phyloP scores from a whole-genome alignment of 1,140 invertebrate genomes.

The Popillia japonica region DNA sequence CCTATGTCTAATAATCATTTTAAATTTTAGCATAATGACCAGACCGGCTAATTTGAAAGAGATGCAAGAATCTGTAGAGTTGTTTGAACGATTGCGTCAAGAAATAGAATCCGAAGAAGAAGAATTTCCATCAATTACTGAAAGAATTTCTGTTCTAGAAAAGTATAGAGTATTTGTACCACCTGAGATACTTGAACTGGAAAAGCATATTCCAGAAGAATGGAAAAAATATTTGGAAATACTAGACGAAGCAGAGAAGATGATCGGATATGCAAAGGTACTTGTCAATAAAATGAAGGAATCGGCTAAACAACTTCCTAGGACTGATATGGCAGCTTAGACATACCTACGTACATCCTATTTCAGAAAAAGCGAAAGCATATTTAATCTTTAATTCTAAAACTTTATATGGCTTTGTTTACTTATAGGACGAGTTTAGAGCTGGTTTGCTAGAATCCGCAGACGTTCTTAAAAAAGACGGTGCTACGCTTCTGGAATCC shows the following conservation, averaged over 20 bases:
- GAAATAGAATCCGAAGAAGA: conserved; percentile 70
- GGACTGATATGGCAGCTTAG: neutral
- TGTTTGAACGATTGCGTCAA: conserved; percentile 70
- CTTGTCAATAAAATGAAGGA: conserved; percentile 55
- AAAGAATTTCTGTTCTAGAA: conserved; percentile 74
- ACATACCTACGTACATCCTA: neutral
- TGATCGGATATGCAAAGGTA: conserved; percentile 74
- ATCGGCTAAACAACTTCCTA: neutral
- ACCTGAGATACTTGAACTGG: conserved; percentile 65
- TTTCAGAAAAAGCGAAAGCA: neutral
- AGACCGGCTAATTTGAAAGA: conserved; percentile 69
- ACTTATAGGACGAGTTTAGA: conserved; percentile 72
- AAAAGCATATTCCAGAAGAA: conserved; percentile 68
- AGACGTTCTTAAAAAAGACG: conserved; percentile 70
- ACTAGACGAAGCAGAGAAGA: conserved; percentile 71
- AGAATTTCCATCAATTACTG: conserved; percentile 74
- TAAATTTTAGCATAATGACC: conserved; percentile 61
- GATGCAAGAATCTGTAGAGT: conserved; percentile 67
- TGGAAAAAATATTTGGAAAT: conserved; percentile 74
- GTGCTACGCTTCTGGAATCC: conserved; percentile 67
- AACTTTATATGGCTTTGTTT: neutral
- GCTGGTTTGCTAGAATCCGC: conserved; percentile 71
- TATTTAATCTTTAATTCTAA: neutral
- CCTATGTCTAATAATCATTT: neutral
- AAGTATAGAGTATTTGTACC: conserved; percentile 72